Conservation (phyloP, 1,140 invertebrate genomes). For the Melipona quadrifasciata region DNA sequence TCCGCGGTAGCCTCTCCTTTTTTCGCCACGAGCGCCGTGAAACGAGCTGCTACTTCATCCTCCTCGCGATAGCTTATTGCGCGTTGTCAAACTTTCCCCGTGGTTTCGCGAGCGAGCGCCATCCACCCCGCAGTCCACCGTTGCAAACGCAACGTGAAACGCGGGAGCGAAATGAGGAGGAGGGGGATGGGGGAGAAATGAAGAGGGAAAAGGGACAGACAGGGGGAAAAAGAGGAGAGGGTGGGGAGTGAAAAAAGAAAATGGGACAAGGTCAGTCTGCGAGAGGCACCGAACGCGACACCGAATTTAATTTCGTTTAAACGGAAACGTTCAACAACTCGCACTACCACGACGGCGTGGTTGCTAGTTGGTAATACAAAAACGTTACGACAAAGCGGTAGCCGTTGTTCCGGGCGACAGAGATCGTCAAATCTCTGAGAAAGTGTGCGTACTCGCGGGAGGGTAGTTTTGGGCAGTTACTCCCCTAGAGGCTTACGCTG, state of each 20-base stretch:
- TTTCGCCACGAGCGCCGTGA: not conserved
- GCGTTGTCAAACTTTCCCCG: constrained; percentile 23
- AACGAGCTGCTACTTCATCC: not conserved
- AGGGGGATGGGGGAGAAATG: too few species aligned
- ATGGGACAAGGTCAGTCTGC: constrained; percentile 29
- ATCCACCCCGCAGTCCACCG: not conserved
- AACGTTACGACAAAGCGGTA: constrained; percentile 17
- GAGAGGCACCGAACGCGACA: not conserved
- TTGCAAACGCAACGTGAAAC: not conserved
- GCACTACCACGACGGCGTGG: not conserved
- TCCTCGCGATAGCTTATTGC: constrained; percentile 14
- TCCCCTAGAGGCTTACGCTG: not conserved
- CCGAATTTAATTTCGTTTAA: constrained; percentile 32
- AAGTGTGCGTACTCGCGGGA: not conserved
- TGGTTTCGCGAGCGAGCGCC: too few species aligned
- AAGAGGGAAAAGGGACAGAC: not conserved
- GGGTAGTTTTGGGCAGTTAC: constrained; percentile 38
- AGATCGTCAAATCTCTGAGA: constrained; percentile 39
- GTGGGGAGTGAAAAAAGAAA: not conserved
- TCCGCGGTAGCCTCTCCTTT: not conserved
- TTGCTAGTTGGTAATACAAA: constrained; percentile 15
- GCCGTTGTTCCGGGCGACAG: constrained; percentile 35
- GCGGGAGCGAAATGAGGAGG: not conserved
- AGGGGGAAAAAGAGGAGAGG: not conserved
- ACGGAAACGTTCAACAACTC: constrained; percentile 11